phyloP scores from a whole-genome alignment of 2,113 vertebrate species.

The Orcinus orca region DNA sequence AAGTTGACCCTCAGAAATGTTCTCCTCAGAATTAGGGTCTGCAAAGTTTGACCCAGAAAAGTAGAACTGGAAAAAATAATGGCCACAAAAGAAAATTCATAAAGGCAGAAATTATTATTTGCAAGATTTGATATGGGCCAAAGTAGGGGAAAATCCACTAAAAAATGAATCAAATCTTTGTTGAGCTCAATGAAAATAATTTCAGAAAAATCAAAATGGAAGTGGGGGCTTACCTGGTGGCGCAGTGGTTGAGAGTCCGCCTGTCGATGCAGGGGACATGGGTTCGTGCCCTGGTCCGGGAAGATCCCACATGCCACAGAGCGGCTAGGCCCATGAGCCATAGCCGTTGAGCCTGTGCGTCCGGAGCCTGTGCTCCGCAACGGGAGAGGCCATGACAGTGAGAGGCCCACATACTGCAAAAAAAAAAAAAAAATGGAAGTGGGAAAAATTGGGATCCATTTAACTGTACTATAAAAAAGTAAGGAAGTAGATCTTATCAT shows the following conservation, averaged over 20 bases:
- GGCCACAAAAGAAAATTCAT: not conserved
- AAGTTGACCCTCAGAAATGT: not conserved
- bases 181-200: conserved; percentile 27
- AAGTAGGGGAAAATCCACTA: not conserved
- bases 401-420: no score
- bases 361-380: no score
- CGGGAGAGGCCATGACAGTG: no score
- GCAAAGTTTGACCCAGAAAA: not conserved
- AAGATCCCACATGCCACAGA: no score
- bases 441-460: not conserved
- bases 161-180: not conserved
- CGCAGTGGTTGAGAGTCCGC: no score
- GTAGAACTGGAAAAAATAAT: conserved; percentile 29
- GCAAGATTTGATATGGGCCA: not conserved
- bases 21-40: not conserved
- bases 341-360: no score
- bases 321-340: no score
- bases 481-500: not conserved
- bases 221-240: not conserved
- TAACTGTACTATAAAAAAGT: not conserved
- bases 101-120: not conserved
- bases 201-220: conserved; percentile 35
- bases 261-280: no score
- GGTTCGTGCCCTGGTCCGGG: no score
- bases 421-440: not conserved